These are phyloP conservation scores for Nothocercus julius DNA, from an alignment of 2,113 vertebrate genomes.

Conservation along the genomic window DNA sequence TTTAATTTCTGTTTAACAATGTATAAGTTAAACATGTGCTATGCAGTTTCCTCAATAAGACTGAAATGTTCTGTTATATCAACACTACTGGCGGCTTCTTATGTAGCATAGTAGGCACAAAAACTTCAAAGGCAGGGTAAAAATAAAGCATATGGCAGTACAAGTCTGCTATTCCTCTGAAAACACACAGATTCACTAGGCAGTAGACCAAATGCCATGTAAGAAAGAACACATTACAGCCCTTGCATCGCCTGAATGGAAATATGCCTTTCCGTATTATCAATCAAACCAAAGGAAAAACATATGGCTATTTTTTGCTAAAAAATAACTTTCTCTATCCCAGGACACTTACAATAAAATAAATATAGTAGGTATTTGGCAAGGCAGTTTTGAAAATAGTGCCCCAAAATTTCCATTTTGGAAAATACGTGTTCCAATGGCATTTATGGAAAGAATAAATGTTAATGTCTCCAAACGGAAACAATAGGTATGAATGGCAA, in stretches of 20 bases:
- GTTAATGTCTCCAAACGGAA: not conserved
- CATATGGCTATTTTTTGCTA: not conserved
- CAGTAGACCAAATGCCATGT: fast-evolving
- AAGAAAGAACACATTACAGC: not conserved
- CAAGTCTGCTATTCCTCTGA: not conserved
- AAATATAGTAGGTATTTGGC: not conserved
- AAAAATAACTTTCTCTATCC: not conserved
- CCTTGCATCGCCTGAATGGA: not conserved
- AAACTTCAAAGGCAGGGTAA: not conserved
- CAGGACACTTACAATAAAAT: not conserved
- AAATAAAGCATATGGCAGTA: not conserved
- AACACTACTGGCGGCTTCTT: not conserved
- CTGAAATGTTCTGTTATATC: not conserved
- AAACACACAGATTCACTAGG: not conserved
- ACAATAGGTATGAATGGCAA: not conserved
- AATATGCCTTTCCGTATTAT: not conserved
- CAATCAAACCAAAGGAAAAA: not conserved
- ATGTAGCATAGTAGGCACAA: not conserved
- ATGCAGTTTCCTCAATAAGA: not conserved
- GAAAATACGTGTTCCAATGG: not conserved
- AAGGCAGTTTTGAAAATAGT: not conserved
- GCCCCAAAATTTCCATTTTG: not conserved
- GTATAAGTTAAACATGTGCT: not conserved
- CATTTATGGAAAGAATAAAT: not conserved
- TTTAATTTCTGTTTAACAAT: not conserved